Percentiles rank a stretch among this genome's conserved stretches.
Conservation (phyloP, 2,113 vertebrate species). For the Chitala chitala region DNA sequence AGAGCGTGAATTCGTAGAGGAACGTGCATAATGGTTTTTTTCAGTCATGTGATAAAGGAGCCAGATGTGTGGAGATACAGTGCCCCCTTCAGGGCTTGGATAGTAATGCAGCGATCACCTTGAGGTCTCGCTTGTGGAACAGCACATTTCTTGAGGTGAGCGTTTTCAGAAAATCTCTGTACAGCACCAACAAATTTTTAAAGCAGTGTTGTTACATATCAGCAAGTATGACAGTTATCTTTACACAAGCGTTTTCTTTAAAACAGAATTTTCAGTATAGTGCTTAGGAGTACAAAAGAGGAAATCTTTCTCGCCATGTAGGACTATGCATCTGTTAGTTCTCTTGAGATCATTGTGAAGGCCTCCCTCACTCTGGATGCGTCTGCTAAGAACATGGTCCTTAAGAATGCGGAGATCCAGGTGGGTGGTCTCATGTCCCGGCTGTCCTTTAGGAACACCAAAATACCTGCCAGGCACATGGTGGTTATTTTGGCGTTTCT, state of each 20-base stretch:
- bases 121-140: slow-evolving; percentile 83
- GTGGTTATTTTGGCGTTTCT: background rate
- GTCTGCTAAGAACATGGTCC: slow-evolving; percentile 64
- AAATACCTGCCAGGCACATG: background rate
- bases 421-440: no score
- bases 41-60: slow-evolving; percentile 71
- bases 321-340: slow-evolving; percentile 77
- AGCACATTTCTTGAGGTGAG: slow-evolving; percentile 81
- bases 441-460: no score
- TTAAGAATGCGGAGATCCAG: slow-evolving; percentile 68
- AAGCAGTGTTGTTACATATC: no score
- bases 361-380: slow-evolving; percentile 70
- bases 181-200: background rate
- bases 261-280: no score
- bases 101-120: slow-evolving; percentile 73
- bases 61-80: slow-evolving; percentile 71
- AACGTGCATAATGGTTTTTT: background rate
- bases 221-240: no score
- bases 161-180: background rate
- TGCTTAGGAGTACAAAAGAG: background rate
- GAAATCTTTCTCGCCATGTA: slow-evolving; percentile 38
- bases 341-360: slow-evolving; percentile 72
- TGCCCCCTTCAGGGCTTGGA: slow-evolving; percentile 82
- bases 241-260: no score
- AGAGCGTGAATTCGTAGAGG: background rate